Base-by-base conservation (phyloP, 2,888 invertebrate species). In the Strigamia crassipes region DNA sequence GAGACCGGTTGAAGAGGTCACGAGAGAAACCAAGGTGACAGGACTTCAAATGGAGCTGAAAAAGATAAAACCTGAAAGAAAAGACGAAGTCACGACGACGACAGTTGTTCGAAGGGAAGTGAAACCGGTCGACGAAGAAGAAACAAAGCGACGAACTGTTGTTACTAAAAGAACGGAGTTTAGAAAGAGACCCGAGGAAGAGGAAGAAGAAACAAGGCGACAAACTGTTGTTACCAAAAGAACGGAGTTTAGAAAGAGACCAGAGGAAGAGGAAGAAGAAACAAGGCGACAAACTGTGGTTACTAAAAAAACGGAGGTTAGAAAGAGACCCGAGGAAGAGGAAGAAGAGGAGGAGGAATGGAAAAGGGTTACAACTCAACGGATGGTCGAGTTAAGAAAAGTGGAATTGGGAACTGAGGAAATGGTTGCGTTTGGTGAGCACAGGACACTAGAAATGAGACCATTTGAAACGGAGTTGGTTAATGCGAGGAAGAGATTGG, bases 351-450 rank as follows among this genome's bases (percentile, higher is more conserved):
- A 15, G 15, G 46, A 73, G n/a, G 41, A 61, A 13, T 41, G 27
- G 27, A 73, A 27, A 27, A 73, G 31, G 31, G 31, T 73, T 13
- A 73, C 27, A 8, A 73, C 73, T 5, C 3, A 31, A 27, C 1
- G 31, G n/a, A 73, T 73, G 73, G 23, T 73, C 0, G 73, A 73
- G 10, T 23, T 42, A 38, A 38, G 79, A 21, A 56, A 82, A 61
- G 66, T 73, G 23, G 80, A 61, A 31, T 18, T 80, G 51, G 73
- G 73, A 10, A 46, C 46, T n/a, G 38, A 80, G 18, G 80, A 61
- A 15, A 79, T 78, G 38, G 8, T 80, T 38, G 80, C 42, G 6
- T n/a, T 77, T 56, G 82, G 21, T 83, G 61, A 83, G 82, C 56
- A 80, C 15, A 27, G 66, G 34, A 18, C 23, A 34, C n/a, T 34